Evolutionary conservation across 2,888 invertebrate genomes (phyloP).

Genomic region (Limnephilus auricula): DNA sequence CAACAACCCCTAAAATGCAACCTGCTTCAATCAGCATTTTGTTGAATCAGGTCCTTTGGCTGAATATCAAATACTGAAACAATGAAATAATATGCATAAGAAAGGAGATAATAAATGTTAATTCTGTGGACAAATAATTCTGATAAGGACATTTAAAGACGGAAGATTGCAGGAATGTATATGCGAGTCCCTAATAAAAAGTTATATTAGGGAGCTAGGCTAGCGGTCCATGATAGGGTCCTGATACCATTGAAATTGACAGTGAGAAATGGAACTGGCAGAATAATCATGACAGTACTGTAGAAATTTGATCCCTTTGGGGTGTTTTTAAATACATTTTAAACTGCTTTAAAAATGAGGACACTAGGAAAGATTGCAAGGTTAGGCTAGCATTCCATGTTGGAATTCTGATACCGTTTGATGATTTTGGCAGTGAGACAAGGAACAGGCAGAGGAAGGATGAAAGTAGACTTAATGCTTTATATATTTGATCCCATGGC

Average conservation of each 20-base stretch:
- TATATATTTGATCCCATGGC: too few species aligned
- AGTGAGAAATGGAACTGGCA: background rate
- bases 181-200: background rate
- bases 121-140: background rate
- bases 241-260: background rate
- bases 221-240: background rate
- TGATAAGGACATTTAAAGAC: background rate
- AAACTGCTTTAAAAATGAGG: too few species aligned
- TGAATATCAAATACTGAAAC: background rate
- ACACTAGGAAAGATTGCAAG: too few species aligned
- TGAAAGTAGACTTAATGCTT: too few species aligned
- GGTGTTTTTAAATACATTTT: too few species aligned
- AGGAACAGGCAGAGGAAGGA: too few species aligned
- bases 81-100: background rate
- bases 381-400: too few species aligned
- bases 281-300: background rate
- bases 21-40: conserved; percentile 8
- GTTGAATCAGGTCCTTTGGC: background rate
- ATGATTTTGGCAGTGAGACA: too few species aligned
- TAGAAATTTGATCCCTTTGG: background rate
- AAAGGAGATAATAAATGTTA: background rate
- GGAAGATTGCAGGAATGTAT: background rate
- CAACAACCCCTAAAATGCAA: background rate
- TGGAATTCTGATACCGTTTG: too few species aligned
- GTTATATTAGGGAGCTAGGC: too few species aligned